Percentiles rank a stretch among this genome's conserved stretches.
phyloP scores from a whole-genome alignment of 2,888 invertebrate species.

The Lepeophtheirus nordmannii region DNA sequence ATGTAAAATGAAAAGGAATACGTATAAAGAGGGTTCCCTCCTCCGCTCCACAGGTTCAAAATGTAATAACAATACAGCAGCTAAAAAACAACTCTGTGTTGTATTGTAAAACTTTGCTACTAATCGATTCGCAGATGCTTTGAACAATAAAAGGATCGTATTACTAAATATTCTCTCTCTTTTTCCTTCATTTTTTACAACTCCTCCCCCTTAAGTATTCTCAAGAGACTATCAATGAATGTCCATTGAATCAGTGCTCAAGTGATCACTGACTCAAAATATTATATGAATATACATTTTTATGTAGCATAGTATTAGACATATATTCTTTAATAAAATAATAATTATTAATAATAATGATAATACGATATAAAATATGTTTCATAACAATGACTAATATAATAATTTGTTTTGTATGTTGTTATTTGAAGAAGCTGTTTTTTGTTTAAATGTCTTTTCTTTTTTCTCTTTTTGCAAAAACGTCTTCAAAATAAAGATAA shows the following conservation, averaged over 20 bases:
- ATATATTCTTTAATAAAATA: background rate
- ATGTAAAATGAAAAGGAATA: too few relatives aligned
- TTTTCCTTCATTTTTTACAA: background rate
- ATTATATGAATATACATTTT: background rate
- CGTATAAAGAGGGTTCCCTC: too few relatives aligned
- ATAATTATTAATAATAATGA: background rate
- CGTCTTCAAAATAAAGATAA: background rate
- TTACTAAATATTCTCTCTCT: background rate
- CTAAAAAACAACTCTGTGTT: background rate
- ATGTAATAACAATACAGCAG: background rate
- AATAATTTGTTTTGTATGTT: too few relatives aligned
- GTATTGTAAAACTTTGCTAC: background rate
- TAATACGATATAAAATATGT: background rate
- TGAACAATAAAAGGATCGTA: background rate
- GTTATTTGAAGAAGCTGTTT: too few relatives aligned
- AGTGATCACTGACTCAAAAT: background rate
- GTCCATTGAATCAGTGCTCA: background rate
- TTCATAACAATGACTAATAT: background rate
- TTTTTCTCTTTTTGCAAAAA: too few relatives aligned
- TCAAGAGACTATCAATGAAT: background rate
- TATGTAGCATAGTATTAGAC: background rate
- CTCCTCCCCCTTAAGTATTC: background rate
- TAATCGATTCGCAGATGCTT: constrained; percentile 8
- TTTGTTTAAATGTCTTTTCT: too few relatives aligned
- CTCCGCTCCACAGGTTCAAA: background rate